Conservation (phyloP, 2,113 vertebrate species). For the Ivindomyrus marchei region DNA sequence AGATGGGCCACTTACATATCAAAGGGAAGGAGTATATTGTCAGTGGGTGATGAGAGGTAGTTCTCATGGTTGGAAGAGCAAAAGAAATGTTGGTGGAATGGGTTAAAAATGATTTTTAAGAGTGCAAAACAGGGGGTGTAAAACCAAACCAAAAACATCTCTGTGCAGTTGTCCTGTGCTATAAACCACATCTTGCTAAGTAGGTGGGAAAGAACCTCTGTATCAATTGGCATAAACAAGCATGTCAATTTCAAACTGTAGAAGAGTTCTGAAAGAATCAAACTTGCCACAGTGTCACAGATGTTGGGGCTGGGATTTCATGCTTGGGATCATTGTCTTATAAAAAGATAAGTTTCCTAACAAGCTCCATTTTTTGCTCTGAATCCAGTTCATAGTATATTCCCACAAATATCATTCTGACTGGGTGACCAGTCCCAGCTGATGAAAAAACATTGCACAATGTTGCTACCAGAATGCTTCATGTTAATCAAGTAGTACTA, state of each 20-base stretch:
- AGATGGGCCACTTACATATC: no score
- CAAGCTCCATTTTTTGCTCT: not conserved
- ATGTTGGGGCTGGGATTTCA: not conserved
- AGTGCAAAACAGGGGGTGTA: not conserved
- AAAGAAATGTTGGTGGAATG: no score
- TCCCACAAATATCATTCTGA: not conserved
- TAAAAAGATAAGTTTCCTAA: not conserved
- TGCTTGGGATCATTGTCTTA: not conserved
- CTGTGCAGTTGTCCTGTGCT: not conserved
- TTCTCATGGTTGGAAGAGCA: no score
- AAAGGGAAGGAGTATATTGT: no score
- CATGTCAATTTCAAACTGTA: not conserved
- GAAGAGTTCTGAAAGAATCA: not conserved
- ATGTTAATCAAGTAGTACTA: not conserved
- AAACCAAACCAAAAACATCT: not conserved
- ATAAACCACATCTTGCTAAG: not conserved
- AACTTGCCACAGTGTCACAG: no score
- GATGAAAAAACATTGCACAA: not conserved
- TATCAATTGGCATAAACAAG: not conserved
- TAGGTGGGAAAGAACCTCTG: not conserved
- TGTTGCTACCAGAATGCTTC: not conserved
- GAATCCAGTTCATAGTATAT: not conserved
- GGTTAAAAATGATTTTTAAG: not conserved
- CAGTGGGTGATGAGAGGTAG: no score
- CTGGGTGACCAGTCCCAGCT: not conserved